Base-by-base conservation (phyloP, 2,888 invertebrate species). In the Aricia artaxerxes region DNA sequence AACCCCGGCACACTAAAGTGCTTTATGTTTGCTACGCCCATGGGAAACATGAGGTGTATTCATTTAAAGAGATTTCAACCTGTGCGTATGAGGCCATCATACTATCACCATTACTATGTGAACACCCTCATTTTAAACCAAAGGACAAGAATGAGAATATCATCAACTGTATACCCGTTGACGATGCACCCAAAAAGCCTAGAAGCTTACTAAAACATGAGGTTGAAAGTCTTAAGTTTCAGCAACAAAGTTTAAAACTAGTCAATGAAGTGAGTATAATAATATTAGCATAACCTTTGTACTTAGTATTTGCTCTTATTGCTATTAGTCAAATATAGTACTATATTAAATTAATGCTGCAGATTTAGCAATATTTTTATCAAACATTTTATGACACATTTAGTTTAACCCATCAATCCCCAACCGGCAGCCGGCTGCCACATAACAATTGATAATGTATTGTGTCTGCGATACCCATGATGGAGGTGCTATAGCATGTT, bases 71-170 rank as follows among this genome's bases (percentile, higher is more conserved):
- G 90, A 97, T 97, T 0, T 97, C 98, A 0, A 98, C 98, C 0
- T 99, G 99, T 87, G 97, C 98, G 89, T 99, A 99, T 88, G 99
- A 99, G 91, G 97, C 95, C 7, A 96, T 99, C 16, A 97, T 99
- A 16, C 94, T 99, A 38, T 98, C 99, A 0, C 97, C 98, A 0
- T 91, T 97, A 11, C 94, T 99, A 0, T 99, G 99, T 87, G 94
- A 95, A 60, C 99, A 99, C 94, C 99, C 99, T 0, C 96, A 96
- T 81, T 99, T 97, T 87, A 97, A 97, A 85, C 96, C 97, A 0
- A 96, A 96, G 86, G 97, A 97, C 84, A 96, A 96, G 3, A 97
- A 96, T 24, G 97, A 98, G 87, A 96, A 97, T 84, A 92, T 95
- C 38, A 97, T 98, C 44, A 96, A 96, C 84, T 98, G 98, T 86